Percentiles rank a stretch among this genome's conserved stretches.
These are phyloP conservation scores for Spondyliosoma cantharus DNA, from an alignment of 2,797 vertebrate species.

Conservation along the genomic window DNA sequence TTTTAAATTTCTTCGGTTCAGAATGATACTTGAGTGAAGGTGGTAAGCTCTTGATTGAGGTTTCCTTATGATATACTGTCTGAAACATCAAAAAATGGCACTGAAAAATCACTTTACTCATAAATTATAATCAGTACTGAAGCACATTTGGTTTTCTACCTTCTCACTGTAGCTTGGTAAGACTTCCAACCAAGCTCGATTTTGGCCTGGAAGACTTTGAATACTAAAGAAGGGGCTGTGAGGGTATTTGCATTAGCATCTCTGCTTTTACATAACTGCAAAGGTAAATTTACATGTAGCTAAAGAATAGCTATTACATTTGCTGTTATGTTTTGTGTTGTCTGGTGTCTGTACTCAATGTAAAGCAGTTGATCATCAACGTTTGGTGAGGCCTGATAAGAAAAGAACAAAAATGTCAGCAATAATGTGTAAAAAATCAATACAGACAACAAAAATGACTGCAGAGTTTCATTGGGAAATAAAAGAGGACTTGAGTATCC, in stretches of 20 bases:
- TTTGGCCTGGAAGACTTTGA: not conserved
- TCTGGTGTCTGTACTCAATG: too few species aligned
- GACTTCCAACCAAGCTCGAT: not conserved
- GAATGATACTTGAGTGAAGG: not conserved
- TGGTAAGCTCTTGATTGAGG: not conserved
- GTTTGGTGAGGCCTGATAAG: not conserved
- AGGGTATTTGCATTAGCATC: conserved; percentile 7
- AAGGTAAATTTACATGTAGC: not conserved
- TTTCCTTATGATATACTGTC: conserved; percentile 1
- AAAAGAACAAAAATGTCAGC: not conserved
- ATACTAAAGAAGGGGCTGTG: not conserved
- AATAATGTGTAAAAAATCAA: not conserved
- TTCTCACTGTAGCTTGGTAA: not conserved
- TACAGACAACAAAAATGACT: not conserved
- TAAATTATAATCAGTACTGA: not conserved
- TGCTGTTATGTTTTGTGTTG: not conserved
- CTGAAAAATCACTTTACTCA: too few species aligned
- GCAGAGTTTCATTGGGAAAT: conserved; percentile 1
- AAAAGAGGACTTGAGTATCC: not conserved
- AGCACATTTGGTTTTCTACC: not conserved
- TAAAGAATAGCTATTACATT: not conserved
- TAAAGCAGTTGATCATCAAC: not conserved
- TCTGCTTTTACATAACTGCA: not conserved
- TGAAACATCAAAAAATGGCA: not conserved
- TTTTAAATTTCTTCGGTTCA: not conserved